phyloP scores from a whole-genome alignment of 2,797 vertebrate genomes.

The Sebastes nivosus region DNA sequence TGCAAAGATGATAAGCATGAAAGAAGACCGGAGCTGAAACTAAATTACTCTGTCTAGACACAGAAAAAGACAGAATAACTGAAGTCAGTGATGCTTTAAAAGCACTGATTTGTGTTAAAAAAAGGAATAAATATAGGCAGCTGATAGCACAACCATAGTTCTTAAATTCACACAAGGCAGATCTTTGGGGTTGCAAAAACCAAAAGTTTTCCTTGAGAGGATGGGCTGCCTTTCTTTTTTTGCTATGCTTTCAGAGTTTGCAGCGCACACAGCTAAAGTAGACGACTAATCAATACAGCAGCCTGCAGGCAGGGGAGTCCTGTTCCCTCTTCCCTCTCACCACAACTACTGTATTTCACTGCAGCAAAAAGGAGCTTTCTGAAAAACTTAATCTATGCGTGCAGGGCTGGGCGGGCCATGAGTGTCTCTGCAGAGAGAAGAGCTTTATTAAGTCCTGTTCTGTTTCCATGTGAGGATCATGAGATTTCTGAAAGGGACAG shows the following conservation, averaged over 20 bases:
- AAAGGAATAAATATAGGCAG: background rate
- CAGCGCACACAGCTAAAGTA: conserved; percentile 74
- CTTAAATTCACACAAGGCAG: background rate
- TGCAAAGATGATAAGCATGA: conserved; percentile 17
- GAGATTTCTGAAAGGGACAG: background rate
- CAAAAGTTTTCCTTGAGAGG: conserved; percentile 25
- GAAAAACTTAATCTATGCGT: conserved; percentile 33
- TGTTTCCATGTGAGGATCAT: conserved; percentile 20
- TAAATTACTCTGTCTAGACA: conserved; percentile 29
- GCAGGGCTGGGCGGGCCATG: conserved; percentile 3
- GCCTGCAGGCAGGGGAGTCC: conserved; percentile 67
- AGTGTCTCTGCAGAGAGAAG: conserved; percentile 3
- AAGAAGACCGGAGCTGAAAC: conserved; percentile 7
- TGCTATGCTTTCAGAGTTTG: conserved; percentile 61
- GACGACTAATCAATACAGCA: conserved; percentile 76
- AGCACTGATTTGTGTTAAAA: background rate
- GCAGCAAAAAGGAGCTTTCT: conserved; percentile 72
- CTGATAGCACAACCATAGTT: background rate
- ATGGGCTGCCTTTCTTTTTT: conserved; percentile 34
- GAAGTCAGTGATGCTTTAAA: background rate
- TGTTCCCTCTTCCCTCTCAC: conserved; percentile 52
- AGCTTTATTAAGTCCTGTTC: background rate
- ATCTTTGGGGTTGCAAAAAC: conserved; percentile 1
- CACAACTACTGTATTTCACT: conserved; percentile 65
- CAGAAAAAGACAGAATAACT: background rate